phyloP scores from a whole-genome alignment of 1,140 invertebrate genomes.

The Cardiocondyla obscurior region DNA sequence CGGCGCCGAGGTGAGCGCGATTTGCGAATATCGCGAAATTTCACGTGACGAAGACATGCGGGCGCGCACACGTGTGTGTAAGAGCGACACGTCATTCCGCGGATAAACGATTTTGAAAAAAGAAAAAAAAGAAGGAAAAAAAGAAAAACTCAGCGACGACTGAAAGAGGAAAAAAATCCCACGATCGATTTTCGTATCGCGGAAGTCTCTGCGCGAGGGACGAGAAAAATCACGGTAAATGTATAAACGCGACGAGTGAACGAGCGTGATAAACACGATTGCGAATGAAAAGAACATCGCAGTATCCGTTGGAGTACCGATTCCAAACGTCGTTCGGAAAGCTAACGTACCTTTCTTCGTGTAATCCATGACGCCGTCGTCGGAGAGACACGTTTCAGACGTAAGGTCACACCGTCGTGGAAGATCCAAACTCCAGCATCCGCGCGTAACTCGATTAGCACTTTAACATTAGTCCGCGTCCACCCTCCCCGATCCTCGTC shows the following conservation, averaged over 20 bases:
- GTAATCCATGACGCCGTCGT: slow-evolving; percentile 70
- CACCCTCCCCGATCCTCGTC: neutral
- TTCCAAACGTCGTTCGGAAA: too few relatives aligned
- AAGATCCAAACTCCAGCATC: slow-evolving; percentile 33
- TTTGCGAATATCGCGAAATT: neutral
- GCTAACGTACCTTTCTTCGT: slow-evolving; percentile 72
- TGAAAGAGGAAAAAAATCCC: too few relatives aligned
- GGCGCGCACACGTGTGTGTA: neutral
- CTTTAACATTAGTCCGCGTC: slow-evolving; percentile 29
- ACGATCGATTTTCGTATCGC: neutral
- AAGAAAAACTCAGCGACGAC: too few relatives aligned
- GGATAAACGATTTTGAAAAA: neutral
- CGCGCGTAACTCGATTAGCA: slow-evolving; percentile 50
- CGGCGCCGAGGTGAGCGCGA: neutral
- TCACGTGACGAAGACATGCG: neutral
- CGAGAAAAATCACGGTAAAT: neutral
- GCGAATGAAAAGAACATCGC: neutral
- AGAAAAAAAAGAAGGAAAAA: neutral
- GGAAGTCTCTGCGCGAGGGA: neutral
- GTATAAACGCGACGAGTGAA: neutral
- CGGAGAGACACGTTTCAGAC: neutral
- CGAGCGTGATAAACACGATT: neutral
- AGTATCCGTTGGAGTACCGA: neutral
- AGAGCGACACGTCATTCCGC: neutral
- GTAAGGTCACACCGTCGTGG: slow-evolving; percentile 22